phyloP scores from a whole-genome alignment of 2,113 vertebrate species.

The Lanius collurio region DNA sequence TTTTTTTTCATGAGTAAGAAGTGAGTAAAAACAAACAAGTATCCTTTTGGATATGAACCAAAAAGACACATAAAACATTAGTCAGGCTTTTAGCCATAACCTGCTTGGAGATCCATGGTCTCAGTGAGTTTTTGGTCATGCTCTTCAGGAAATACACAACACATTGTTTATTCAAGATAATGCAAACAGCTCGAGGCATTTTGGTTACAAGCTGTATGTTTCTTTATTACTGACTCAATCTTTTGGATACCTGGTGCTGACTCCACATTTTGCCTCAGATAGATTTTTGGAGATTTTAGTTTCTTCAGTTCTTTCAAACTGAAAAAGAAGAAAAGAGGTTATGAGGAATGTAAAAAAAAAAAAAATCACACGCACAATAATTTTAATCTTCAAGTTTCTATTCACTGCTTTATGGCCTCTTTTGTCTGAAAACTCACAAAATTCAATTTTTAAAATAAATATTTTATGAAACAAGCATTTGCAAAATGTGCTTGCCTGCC shows the following conservation, averaged over 20 bases:
- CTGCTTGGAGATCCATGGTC: background rate
- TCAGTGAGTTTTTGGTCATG: background rate
- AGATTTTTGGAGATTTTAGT: background rate
- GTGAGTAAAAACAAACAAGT: constrained; percentile 32
- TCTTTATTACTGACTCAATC: background rate
- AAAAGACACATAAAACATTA: background rate
- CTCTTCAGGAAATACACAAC: background rate
- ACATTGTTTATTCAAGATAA: constrained; percentile 5
- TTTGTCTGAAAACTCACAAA: background rate
- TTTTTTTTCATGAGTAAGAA: background rate
- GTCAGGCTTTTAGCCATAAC: background rate
- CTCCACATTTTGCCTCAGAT: background rate
- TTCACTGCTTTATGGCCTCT: background rate
- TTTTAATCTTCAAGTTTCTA: background rate
- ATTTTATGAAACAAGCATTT: background rate
- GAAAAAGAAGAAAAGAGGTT: background rate
- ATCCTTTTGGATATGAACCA: background rate
- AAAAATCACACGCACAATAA: background rate
- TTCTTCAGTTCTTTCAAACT: background rate
- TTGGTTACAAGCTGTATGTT: background rate
- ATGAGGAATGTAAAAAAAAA: background rate
- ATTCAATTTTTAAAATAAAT: background rate
- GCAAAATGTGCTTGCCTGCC: background rate
- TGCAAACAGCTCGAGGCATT: background rate
- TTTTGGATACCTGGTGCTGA: background rate